phyloP scores from a whole-genome alignment of 2,113 vertebrate genomes.

The Brachyistius frenatus region DNA sequence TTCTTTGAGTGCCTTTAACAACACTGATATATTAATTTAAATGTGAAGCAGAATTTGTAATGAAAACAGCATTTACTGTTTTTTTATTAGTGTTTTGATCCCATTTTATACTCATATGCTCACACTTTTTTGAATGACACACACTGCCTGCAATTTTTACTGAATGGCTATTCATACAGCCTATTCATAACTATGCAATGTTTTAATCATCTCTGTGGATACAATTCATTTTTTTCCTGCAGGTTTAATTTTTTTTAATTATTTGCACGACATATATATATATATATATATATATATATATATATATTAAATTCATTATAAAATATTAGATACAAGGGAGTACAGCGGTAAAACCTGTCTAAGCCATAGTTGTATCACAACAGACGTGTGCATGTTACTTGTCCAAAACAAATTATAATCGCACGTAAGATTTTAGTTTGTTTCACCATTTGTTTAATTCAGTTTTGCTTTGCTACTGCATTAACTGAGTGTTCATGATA shows the following conservation, averaged over 20 bases:
- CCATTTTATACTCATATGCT: neutral
- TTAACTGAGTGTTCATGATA: conserved; percentile 2
- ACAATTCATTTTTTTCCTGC: conserved; percentile 33
- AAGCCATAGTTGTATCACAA: neutral
- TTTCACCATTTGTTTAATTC: neutral
- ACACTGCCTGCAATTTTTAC: conserved; percentile 21
- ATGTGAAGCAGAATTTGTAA: neutral
- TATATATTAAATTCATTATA: no score
- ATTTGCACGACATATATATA: no score
- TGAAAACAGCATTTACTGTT: neutral
- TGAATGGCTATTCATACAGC: conserved; percentile 16
- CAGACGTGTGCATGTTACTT: neutral
- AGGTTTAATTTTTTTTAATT: neutral
- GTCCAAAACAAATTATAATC: neutral
- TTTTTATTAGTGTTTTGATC: conserved; percentile 9
- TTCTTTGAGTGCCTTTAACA: neutral
- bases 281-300: no score
- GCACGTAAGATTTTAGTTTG: neutral
- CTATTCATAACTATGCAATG: conserved; percentile 38
- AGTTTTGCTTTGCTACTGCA: neutral
- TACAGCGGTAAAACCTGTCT: neutral
- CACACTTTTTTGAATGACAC: neutral
- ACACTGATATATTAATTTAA: neutral
- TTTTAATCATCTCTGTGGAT: conserved; percentile 30
- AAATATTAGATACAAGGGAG: neutral